Base-by-base conservation (phyloP, 1,140 invertebrate genomes). In the Vanessa tameamea region DNA sequence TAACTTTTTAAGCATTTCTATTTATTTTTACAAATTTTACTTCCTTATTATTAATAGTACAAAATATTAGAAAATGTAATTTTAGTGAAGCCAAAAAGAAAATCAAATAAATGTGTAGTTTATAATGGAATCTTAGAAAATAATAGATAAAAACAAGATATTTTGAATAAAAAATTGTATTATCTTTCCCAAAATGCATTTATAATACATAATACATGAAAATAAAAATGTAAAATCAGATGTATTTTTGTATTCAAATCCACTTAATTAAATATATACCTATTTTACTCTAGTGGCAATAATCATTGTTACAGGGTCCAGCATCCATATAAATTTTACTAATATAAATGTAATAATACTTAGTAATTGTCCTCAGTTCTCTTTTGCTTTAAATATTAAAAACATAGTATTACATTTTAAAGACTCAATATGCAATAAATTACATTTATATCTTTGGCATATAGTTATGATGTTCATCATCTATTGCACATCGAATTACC, bases 181-280 rank as follows among this genome's bases (percentile, higher is more conserved):
- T 76, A 63, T 57, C 51, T 64, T 72, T 76, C 61, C 74, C 74
- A 66, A 76, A 72, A 76, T 63, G 74, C 74, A 76, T 76, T 76
- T 76, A 76, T 71, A 73, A 68, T 73, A 61, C 57, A 48, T 55
- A 67, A 73, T 66, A 72, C 68, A 75, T 69, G 37, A 55, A 64
- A 67, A 47, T 66, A 50, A 75, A 72, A 63, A 57, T 59, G 64
- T 64, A 76, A 68, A 66, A 68, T 53, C 53, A 53, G 57, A 20
- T 63, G 53, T 53, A 23, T 73, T 73, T 67, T 73, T 66, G 20
- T 23, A 20, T 59, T 73, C 68, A 65, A 47, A 61, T 63, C 57
- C 64, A 15, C 23, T 57, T 61, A 51, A 51, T 57, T 61, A 51
- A 51, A 51, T 6, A 12, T n/a, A 51, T 6, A 51, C n/a, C 12